phyloP scores from a whole-genome alignment of 23 tunicate genomes.

The Phallusia fumigata region DNA sequence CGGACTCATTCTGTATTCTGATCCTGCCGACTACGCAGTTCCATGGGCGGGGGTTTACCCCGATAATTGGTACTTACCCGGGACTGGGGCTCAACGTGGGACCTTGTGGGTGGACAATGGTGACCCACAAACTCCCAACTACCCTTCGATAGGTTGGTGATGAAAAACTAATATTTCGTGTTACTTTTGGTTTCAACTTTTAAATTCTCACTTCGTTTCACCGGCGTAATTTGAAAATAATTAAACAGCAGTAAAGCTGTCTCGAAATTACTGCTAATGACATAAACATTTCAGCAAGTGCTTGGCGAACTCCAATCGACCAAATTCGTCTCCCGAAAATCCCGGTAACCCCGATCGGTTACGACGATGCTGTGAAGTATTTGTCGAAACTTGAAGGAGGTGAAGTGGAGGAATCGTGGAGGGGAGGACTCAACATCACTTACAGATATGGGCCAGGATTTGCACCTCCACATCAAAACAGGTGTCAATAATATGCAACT shows the following conservation, averaged over 20 bases:
- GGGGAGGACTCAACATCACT: slow-evolving; percentile 72
- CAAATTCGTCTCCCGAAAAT: slow-evolving; percentile 49
- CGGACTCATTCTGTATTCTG: slow-evolving; percentile 70
- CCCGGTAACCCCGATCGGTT: slow-evolving; percentile 78
- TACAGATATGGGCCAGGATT: slow-evolving; percentile 77
- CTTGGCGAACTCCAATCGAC: slow-evolving; percentile 43
- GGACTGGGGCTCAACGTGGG: slow-evolving; percentile 73
- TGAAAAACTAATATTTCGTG: too few relatives aligned
- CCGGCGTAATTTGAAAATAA: too few relatives aligned
- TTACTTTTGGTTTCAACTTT: too few relatives aligned
- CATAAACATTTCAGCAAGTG: not conserved
- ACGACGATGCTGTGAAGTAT: slow-evolving; percentile 54
- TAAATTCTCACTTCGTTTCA: too few relatives aligned
- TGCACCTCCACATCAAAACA: slow-evolving; percentile 1
- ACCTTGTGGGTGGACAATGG: slow-evolving; percentile 40
- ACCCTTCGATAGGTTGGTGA: slow-evolving; percentile 70
- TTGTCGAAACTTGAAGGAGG: slow-evolving; percentile 42
- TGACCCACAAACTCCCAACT: slow-evolving; percentile 68
- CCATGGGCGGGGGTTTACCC: slow-evolving; percentile 66
- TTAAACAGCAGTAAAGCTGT: too few relatives aligned
- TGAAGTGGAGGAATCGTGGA: slow-evolving; percentile 42
- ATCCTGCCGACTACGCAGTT: slow-evolving; percentile 69
- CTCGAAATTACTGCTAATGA: too few relatives aligned
- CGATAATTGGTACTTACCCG: slow-evolving; percentile 53
- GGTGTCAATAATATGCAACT: not conserved